phyloP scores from a whole-genome alignment of 2,113 vertebrate genomes.

The Otis tarda region DNA sequence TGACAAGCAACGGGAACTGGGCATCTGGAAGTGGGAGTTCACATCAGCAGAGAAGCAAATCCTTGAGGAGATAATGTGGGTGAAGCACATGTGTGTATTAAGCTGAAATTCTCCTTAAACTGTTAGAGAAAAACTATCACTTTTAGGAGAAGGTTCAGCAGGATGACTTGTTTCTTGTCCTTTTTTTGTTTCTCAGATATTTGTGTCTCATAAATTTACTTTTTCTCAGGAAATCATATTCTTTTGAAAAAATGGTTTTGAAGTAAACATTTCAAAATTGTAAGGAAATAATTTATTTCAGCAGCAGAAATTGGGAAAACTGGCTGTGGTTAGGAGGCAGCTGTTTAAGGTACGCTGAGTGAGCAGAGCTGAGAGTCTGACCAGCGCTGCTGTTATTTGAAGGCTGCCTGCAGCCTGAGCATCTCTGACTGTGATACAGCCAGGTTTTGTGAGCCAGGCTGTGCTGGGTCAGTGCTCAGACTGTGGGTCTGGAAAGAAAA shows the following conservation, averaged over 20 bases:
- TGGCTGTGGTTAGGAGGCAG: neutral
- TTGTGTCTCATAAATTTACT: neutral
- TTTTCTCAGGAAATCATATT: neutral
- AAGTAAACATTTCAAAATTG: neutral
- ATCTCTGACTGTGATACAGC: rapidly evolving
- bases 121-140: neutral
- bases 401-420: neutral
- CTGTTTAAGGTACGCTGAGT: neutral
- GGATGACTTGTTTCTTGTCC: neutral
- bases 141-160: neutral
- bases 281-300: neutral
- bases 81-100: neutral
- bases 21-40: neutral
- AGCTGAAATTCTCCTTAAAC: neutral
- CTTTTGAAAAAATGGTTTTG: neutral
- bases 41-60: neutral
- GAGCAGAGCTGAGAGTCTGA: neutral
- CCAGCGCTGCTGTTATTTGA: neutral
- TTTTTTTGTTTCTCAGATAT: neutral
- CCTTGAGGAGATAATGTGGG: neutral
- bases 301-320: neutral
- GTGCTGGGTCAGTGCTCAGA: neutral
- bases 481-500: conserved; percentile 6
- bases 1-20: neutral
- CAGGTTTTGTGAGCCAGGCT: neutral